Conservation (phyloP, 2,113 vertebrate genomes). For the Micronycteris hirsuta region DNA sequence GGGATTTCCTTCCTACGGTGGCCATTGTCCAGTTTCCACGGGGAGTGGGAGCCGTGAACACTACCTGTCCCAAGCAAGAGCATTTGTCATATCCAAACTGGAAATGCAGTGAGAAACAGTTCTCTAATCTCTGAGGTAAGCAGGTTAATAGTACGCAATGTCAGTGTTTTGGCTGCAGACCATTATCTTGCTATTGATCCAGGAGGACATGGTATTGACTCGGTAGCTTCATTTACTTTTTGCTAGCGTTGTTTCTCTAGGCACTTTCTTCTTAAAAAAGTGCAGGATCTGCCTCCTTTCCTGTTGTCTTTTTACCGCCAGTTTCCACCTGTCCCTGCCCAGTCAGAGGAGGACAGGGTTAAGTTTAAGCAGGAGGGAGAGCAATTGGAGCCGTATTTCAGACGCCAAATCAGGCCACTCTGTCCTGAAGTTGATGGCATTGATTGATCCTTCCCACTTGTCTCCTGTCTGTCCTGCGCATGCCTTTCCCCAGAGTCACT, state of each 20-base stretch:
- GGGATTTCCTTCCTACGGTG: not conserved
- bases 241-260: not conserved
- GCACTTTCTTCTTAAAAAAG: not conserved
- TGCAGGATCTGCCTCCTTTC: slow-evolving; percentile 10
- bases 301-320: not conserved
- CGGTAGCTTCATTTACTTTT: not conserved
- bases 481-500: not conserved
- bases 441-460: slow-evolving; percentile 52
- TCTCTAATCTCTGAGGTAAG: slow-evolving; percentile 52
- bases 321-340: not conserved
- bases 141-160: slow-evolving; percentile 59
- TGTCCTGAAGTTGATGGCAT: slow-evolving; percentile 49
- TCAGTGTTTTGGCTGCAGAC: slow-evolving; percentile 54
- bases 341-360: slow-evolving; percentile 43
- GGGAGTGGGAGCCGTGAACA: not conserved
- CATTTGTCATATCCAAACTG: slow-evolving; percentile 29
- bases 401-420: not conserved
- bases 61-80: not conserved
- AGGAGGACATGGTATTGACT: slow-evolving; percentile 33
- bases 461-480: not conserved
- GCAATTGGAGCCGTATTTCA: slow-evolving; percentile 45
- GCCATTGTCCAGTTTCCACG: not conserved
- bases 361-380: slow-evolving; percentile 40
- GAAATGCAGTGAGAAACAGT: slow-evolving; percentile 63
- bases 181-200: slow-evolving; percentile 52